These are phyloP conservation scores for Hyles lineata DNA, from an alignment of 2,888 invertebrate genomes.

Conservation along the genomic window DNA sequence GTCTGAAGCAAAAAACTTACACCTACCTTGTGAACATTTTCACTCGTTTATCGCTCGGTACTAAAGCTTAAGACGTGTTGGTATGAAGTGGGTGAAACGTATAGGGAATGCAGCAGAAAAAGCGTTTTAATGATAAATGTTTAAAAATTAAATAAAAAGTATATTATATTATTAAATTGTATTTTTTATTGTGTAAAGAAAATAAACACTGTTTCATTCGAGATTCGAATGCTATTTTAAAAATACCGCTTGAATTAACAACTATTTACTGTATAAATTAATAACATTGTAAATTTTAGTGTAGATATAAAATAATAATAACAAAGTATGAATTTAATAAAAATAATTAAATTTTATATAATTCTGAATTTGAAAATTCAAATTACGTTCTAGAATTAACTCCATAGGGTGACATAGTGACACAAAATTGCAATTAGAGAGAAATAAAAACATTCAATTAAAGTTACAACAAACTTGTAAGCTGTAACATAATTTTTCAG, in stretches of 20 bases:
- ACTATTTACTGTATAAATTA: too few relatives aligned
- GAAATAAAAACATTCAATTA: too few relatives aligned
- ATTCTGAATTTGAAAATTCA: background rate
- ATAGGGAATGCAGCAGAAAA: constrained; percentile 14
- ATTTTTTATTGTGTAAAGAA: too few relatives aligned
- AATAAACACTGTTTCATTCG: too few relatives aligned
- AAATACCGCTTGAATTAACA: too few relatives aligned
- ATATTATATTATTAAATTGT: too few relatives aligned
- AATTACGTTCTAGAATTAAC: too few relatives aligned
- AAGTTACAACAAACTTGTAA: background rate
- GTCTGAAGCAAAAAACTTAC: constrained; percentile 52
- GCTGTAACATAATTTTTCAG: background rate
- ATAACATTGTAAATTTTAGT: too few relatives aligned
- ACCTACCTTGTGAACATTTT: constrained; percentile 72
- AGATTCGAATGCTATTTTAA: too few relatives aligned
- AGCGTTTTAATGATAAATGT: background rate
- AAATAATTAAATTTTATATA: background rate
- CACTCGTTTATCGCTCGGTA: constrained; percentile 59
- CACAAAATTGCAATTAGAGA: too few relatives aligned
- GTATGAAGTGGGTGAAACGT: constrained; percentile 47
- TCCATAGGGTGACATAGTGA: too few relatives aligned
- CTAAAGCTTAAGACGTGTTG: constrained; percentile 40
- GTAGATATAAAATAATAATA: too few relatives aligned
- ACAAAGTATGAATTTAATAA: background rate
- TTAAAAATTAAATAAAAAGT: background rate